Base-by-base conservation (phyloP, 2,113 vertebrate genomes). In the Rhinolophus ferrumequinum region DNA sequence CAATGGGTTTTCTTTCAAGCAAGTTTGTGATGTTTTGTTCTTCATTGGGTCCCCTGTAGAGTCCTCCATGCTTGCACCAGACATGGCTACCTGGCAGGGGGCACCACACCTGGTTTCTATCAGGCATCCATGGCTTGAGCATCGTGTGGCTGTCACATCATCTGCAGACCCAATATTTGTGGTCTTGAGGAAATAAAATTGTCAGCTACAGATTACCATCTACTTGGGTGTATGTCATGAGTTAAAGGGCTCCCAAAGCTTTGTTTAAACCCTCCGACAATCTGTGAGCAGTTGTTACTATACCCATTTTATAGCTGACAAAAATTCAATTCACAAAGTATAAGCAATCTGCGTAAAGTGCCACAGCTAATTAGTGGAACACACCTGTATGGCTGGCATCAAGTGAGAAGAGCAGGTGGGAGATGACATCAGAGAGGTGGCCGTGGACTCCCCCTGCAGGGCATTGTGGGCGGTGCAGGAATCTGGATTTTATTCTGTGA, bases 91-190 rank as follows among this genome's bases (percentile, higher is more conserved):
- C 30, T 6, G 5, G 1, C 2, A 2, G 18, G 35, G 10, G 38
- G 7, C 8, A 7, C 4, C 24, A 22, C 0, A 0, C 58, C 15
- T 0, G 1, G 24, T 10, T 28, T 26, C n/a, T 44, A 6, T 7
- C 3, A 0, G 30, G 35, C 60, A 52, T 3, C 44, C 6, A 6
- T 5, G 33, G 3, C 8, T 7, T 5, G 10, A 15, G 16, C 5
- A 0, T 9, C 11, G 60, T 22, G 35, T 3, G 3, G 2, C 15
- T 6, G 26, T 21, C 56, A 8, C 4, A 3, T 2, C 38, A 30
- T 72, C 77, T 44, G 18, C 13, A 21, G 28, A 6, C 21, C 10
- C 1, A 3, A 1, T 9, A 26, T 44, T 44, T 9, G 22, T 33
- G 12, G 58, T 8, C 26, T 18, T 38, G 8, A 56, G 84, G 41